phyloP scores from a whole-genome alignment of 2,888 invertebrate species.

The Ecliptopera silaceata region DNA sequence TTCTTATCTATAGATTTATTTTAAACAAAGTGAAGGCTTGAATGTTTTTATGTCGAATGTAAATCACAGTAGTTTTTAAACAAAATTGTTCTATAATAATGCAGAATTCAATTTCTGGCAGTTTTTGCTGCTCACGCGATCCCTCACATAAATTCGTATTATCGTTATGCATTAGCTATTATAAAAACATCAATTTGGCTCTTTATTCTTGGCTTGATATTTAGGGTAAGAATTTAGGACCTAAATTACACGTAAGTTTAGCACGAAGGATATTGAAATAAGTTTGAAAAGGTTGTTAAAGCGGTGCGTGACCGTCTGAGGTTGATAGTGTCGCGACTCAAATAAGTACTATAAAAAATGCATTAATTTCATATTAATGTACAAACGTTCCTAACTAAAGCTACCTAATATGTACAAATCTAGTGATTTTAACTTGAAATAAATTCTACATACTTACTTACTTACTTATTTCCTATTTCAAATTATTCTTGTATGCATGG shows the following conservation, averaged over 20 bases:
- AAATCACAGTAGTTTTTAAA: constrained; percentile 12
- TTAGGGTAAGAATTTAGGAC: neutral
- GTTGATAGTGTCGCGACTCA: neutral
- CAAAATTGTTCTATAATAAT: constrained; percentile 19
- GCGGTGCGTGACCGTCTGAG: constrained; percentile 13
- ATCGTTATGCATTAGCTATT: constrained; percentile 23
- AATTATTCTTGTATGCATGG: no score
- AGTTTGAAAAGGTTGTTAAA: neutral
- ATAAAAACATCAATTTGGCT: constrained; percentile 25
- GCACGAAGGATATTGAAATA: neutral
- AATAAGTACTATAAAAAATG: constrained; percentile 8
- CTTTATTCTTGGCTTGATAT: constrained; percentile 9
- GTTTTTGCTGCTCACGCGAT: constrained; percentile 25
- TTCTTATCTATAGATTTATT: no score
- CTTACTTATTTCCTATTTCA: no score
- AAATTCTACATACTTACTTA: no score
- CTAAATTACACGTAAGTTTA: constrained; percentile 18
- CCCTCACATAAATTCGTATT: constrained; percentile 25
- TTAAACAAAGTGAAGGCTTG: no score
- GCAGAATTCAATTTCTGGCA: constrained; percentile 6
- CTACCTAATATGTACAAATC: no score
- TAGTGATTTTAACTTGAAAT: no score
- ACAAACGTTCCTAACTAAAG: no score
- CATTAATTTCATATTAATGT: neutral
- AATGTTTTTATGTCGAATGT: neutral